Percentiles rank a stretch among this genome's conserved stretches.
Evolutionary conservation across 2,797 vertebrate genomes (phyloP).

Genomic region (Apodemus agrarius): DNA sequence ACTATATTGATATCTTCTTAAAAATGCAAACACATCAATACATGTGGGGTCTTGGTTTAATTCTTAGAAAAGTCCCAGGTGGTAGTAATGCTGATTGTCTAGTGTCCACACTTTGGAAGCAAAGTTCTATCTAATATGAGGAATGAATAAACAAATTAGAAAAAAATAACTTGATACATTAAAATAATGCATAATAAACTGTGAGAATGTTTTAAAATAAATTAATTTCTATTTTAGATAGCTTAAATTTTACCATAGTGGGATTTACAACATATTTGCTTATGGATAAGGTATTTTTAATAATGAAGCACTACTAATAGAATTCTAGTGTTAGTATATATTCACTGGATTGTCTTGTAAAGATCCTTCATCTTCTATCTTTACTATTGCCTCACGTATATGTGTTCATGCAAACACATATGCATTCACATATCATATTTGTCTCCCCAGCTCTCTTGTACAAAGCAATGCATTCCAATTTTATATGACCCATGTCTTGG

Average conservation of each 20-base stretch:
- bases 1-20: background rate
- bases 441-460: conserved; percentile 62
- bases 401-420: background rate
- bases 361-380: background rate
- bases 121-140: background rate
- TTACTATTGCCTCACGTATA: background rate
- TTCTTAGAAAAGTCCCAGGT: background rate
- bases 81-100: background rate
- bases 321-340: background rate
- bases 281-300: background rate
- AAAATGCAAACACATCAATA: background rate
- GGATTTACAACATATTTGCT: background rate
- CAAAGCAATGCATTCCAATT: conserved; percentile 44
- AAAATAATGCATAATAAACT: background rate
- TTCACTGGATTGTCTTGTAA: background rate
- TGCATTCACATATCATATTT: background rate
- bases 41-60: background rate
- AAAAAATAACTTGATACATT: background rate
- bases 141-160: background rate
- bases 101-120: background rate
- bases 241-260: background rate
- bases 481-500: background rate
- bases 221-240: background rate
- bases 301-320: background rate
- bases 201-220: background rate